A percentile compares a stretch with the other conserved stretches of the same genome.
These are phyloP conservation scores for Blennius ocellaris DNA, from an alignment of 2,113 vertebrate species.

Conservation along the genomic window DNA sequence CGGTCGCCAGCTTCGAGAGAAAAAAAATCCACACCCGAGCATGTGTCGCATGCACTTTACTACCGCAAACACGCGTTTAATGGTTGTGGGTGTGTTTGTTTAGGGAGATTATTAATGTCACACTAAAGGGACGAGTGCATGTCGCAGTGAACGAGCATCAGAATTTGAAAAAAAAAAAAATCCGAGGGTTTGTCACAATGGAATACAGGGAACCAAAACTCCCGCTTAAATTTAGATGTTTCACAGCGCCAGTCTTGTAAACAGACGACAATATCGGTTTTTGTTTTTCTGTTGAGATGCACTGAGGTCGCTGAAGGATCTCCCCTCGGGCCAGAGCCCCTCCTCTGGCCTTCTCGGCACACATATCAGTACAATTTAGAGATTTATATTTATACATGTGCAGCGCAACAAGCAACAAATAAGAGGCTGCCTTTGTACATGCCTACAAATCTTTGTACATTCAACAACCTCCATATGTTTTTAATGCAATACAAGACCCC, in stretches of 20 bases:
- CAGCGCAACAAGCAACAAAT: constrained; percentile 48
- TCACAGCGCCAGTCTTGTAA: background rate
- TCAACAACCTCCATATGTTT: constrained; percentile 69
- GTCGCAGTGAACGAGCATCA: background rate
- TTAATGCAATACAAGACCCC: constrained; percentile 69
- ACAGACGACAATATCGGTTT: background rate
- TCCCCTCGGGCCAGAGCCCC: constrained; percentile 21
- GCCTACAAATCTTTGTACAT: constrained; percentile 77
- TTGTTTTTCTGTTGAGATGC: constrained; percentile 20
- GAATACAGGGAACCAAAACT: too few relatives aligned
- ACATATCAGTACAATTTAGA: constrained; percentile 71
- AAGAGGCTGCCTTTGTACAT: constrained; percentile 78
- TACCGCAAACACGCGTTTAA: constrained; percentile 42
- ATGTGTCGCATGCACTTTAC: constrained; percentile 73
- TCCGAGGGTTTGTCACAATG: background rate
- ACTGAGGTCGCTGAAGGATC: constrained; percentile 21
- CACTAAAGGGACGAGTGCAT: constrained; percentile 56
- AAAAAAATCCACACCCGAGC: constrained; percentile 41
- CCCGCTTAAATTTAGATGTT: constrained; percentile 1
- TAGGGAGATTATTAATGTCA: constrained; percentile 18
- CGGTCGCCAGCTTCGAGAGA: constrained; percentile 36
- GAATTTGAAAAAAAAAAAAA: background rate
- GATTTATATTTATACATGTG: constrained; percentile 81
- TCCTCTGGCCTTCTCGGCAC: constrained; percentile 35
- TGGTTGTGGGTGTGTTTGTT: constrained; percentile 32